These are phyloP conservation scores for Strix uralensis DNA, from an alignment of 2,113 vertebrate species.

Conservation along the genomic window DNA sequence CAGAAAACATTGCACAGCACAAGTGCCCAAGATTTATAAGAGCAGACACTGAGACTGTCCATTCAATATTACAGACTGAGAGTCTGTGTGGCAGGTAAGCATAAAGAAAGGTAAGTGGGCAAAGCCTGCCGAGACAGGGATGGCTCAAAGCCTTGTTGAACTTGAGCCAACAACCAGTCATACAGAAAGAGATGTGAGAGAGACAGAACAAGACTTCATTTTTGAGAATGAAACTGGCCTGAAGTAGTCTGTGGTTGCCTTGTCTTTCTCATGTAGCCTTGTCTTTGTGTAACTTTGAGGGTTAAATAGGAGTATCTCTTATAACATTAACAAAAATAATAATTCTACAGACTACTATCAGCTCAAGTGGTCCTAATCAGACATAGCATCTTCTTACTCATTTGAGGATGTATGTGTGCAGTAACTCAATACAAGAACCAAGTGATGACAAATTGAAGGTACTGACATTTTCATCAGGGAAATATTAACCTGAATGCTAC, in stretches of 20 bases:
- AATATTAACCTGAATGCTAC: not conserved
- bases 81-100: not conserved
- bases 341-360: not conserved
- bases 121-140: not conserved
- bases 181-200: not conserved
- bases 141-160: not conserved
- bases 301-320: not conserved
- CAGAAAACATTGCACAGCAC: not conserved
- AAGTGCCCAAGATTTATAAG: not conserved
- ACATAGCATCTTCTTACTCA: not conserved
- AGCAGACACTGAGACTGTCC: not conserved
- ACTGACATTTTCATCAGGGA: not conserved
- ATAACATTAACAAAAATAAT: not conserved
- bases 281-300: not conserved
- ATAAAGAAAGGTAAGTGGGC: not conserved
- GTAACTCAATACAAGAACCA: not conserved
- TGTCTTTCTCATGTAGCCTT: not conserved
- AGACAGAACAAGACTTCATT: not conserved
- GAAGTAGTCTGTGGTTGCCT: not conserved
- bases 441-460: not conserved
- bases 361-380: not conserved
- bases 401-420: not conserved
- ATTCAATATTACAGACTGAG: not conserved
- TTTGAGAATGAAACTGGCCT: not conserved
- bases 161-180: not conserved